Percentiles rank a stretch among this genome's conserved stretches.
These are phyloP conservation scores for Bradypus variegatus DNA, from an alignment of 2,797 vertebrate genomes.

Conservation along the genomic window DNA sequence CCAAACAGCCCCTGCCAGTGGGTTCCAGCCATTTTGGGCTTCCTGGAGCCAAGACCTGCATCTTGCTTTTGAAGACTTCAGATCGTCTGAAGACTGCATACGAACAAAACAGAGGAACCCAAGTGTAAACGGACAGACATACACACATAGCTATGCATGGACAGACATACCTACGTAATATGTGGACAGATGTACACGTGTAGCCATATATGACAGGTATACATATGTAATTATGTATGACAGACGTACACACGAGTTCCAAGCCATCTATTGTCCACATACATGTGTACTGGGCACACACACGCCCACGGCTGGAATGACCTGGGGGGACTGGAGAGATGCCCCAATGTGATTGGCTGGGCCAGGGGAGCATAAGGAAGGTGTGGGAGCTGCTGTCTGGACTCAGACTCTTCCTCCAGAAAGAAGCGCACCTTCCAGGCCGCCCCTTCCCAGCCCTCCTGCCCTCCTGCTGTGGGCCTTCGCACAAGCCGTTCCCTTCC, in stretches of 20 bases:
- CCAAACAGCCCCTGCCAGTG: background rate
- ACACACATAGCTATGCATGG: too few species aligned
- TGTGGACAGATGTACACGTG: too few species aligned
- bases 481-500: background rate
- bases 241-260: too few species aligned
- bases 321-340: background rate
- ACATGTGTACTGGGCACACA: background rate
- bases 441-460: accelerated
- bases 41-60: background rate
- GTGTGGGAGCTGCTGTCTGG: background rate
- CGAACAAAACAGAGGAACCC: background rate
- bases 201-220: too few species aligned
- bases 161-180: too few species aligned
- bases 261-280: too few species aligned
- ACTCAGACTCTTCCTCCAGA: background rate
- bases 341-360: background rate
- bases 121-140: background rate
- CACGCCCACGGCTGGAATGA: background rate
- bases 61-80: background rate
- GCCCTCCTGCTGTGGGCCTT: too few species aligned
- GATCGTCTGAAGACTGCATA: background rate
- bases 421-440: too few species aligned
- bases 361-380: background rate
- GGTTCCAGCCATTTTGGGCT: too few species aligned
- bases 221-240: background rate